Base-by-base conservation (phyloP, 2,113 vertebrate species). In the Lophochroa leadbeateri region DNA sequence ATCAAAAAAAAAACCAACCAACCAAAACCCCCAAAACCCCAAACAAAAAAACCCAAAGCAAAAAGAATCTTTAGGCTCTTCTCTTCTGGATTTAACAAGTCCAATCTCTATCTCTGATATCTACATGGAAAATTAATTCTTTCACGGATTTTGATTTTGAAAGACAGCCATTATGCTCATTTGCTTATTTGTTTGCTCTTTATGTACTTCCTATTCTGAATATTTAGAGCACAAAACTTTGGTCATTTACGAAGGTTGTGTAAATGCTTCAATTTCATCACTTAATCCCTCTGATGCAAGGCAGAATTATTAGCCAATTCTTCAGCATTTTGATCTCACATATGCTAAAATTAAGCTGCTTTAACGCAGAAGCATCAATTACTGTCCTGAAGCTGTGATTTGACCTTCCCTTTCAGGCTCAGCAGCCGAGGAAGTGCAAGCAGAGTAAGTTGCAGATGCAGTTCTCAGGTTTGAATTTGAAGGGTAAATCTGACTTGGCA, bases 401-500 rank as follows among this genome's bases (percentile, higher is more conserved):
- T 97, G 89, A 94, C 87, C 92, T 95, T 90, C 69, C 72, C 37
- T 95, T 88, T 82, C 91, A 80, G 74, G 41, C 83, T 95, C 46
- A 87, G 83, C 81, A 96, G 84, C 86, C 72, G 67, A 82, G 43
- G 86, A 82, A 52, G 44, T 63, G 27, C 77, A 83, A 75, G 74
- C 67, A 61, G 58, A 76, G 27, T 24, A 72, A 90, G 74, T 70
- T 94, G 55, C n/a, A 90, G 91, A 84, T 82, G 76, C 84, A 80
- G 60, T 53, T 75, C 85, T 52, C 17, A 5, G 53, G 70, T 89
- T 84, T 94, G 87, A 93, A 87, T 94, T 86, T 93, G 79, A 96
- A 95, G 87, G 79, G 79, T 94, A 92, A 95, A 92, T 88, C 91
- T 91, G 75, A 78, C 90, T 96, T 96, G 95, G 92, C 93, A 95